Evolutionary conservation across 2,797 vertebrate species (phyloP), one percentile per base, ranked within the genome.

Genomic region (Pantherophis alleghaniensis): DNA sequence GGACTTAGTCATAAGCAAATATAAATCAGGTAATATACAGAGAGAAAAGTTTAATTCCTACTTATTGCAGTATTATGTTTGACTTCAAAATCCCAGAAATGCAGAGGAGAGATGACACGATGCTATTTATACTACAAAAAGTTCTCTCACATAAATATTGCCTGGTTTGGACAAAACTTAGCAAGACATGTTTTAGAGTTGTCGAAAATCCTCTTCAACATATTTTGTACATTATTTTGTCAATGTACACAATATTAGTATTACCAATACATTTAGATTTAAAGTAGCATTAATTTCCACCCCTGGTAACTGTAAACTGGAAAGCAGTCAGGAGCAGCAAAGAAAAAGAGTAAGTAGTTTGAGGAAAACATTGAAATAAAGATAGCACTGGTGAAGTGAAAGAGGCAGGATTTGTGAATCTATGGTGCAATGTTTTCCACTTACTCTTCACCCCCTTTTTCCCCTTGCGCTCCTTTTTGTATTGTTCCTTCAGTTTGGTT

Each of bases 371-470:
- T 96, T 98, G 98, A 96, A 97, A 97, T 96, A 97, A 96, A 97
- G 97, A 96, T 95, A 97, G 96, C 97, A 96, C 96, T 96, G 95
- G 97, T 94, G 94, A 96, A 97, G 96, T 97, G 96, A 97, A 97
- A 97, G 96, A 97, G 96, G 96, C 96, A 95, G 97, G 96, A 97
- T 97, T 97, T 97, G 95, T 97, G 96, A 89, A 97, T 96, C 97
- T 97, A 97, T 97, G 97, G 97, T 97, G 98, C 98, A 98, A 98
- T 98, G 97, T 98, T 98, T 98, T 97, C 98, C 97, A 99, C 99
- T 99, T 99, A 99, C 99, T 99, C 99, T 99, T 99, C 98, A 99
- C 99, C 98, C 99, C 99, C 96, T 99, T 99, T 98, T 99, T 99
- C 97, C 99, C 99, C 98, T 99, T 99, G 98, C 99, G 99, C 97